A percentile compares a stretch with the other conserved stretches of the same genome.
Conservation (phyloP, 2,797 vertebrate genomes). For the Microctenopoma lineatum region DNA sequence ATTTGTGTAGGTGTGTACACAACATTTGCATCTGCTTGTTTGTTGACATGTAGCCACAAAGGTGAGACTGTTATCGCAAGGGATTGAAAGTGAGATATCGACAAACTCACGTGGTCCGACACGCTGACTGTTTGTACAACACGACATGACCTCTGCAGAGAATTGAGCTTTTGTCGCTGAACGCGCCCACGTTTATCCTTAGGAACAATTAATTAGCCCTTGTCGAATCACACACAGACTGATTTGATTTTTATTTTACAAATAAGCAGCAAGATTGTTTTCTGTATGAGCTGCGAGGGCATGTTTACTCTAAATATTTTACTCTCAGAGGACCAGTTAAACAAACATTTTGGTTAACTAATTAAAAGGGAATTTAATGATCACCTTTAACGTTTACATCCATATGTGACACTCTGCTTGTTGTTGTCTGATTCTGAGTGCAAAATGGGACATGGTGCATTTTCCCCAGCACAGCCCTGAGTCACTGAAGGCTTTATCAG, state of each 20-base stretch:
- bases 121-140: constrained; percentile 24
- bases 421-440: not conserved
- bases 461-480: not conserved
- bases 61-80: constrained; percentile 15
- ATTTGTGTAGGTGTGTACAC: constrained; percentile 3
- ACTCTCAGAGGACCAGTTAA: constrained; percentile 3
- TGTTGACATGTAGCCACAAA: constrained; percentile 19
- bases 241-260: not conserved
- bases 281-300: not conserved
- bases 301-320: constrained; percentile 6
- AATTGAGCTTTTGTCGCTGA: not conserved
- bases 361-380: not conserved
- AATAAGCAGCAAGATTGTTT: not conserved
- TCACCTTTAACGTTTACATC: not conserved
- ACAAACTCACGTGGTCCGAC: not conserved
- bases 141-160: constrained; percentile 10
- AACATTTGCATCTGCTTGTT: constrained; percentile 45
- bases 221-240: not conserved
- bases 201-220: no score
- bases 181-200: not conserved
- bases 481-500: constrained; percentile 24
- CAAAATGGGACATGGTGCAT: not conserved
- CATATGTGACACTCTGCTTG: not conserved
- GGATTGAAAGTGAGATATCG: not conserved
- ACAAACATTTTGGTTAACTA: constrained; percentile 1